Evolutionary conservation across 2,888 invertebrate genomes (phyloP).

Genomic region (Protophormia terraenovae): DNA sequence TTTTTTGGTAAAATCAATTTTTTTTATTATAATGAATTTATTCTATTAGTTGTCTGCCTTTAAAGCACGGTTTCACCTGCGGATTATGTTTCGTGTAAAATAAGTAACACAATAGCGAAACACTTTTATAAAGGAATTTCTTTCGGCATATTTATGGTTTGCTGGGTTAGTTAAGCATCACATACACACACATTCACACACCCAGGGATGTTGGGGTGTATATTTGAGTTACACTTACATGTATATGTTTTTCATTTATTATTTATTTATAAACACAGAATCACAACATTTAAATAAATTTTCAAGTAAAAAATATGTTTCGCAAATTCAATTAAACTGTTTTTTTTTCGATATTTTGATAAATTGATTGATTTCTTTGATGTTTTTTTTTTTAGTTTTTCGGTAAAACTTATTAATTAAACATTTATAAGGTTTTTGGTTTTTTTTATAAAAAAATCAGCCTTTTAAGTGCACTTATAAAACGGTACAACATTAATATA

Average conservation of each 20-base stretch:
- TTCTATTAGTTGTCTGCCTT: too few species aligned
- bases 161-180: conserved; percentile 32
- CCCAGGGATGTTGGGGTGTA: background rate
- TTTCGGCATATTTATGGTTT: conserved; percentile 15
- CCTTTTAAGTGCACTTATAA: conserved; percentile 80
- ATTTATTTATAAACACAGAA: conserved; percentile 32
- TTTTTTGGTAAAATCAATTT: too few species aligned
- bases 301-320: conserved; percentile 51
- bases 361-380: conserved; percentile 40
- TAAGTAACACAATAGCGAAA: too few species aligned
- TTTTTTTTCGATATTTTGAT: conserved; percentile 22
- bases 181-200: conserved; percentile 1
- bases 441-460: conserved; percentile 76
- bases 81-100: too few species aligned
- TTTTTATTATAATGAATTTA: too few species aligned
- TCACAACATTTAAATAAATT: conserved; percentile 62
- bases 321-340: conserved; percentile 5
- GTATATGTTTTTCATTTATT: background rate
- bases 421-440: conserved; percentile 15
- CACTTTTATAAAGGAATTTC: background rate
- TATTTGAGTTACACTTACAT: conserved; percentile 36
- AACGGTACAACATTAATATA: conserved; percentile 69
- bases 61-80: too few species aligned
- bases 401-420: conserved; percentile 63
- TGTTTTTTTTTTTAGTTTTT: background rate